A percentile compares a stretch with the other conserved stretches of the same genome.
phyloP scores from a whole-genome alignment of 2,797 vertebrate genomes.

The Arctocebus calabarensis region DNA sequence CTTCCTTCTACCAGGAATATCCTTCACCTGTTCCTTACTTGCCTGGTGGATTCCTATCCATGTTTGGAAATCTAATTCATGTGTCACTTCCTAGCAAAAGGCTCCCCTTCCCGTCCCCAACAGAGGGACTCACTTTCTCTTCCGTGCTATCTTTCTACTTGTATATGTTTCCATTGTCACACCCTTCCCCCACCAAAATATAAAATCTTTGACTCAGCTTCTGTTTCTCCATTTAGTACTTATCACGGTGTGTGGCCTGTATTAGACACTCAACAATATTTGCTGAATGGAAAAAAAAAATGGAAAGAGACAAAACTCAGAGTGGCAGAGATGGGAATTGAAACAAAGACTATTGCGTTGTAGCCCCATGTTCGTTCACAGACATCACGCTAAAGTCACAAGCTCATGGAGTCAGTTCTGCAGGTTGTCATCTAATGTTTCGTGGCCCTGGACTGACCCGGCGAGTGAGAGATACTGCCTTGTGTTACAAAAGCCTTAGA shows the following conservation, averaged over 20 bases:
- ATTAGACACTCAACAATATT: background rate
- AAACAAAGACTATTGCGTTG: constrained; percentile 31
- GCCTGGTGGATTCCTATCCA: background rate
- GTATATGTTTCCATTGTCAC: background rate
- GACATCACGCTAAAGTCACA: constrained; percentile 33
- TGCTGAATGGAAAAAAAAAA: constrained; percentile 25
- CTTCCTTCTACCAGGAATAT: background rate
- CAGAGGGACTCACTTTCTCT: background rate
- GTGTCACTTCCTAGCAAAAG: background rate
- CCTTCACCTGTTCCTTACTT: background rate
- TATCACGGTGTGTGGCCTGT: too few relatives aligned
- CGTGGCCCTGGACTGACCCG: constrained; percentile 68
- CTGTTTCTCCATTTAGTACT: background rate
- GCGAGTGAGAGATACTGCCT: constrained; percentile 61
- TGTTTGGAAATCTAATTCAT: background rate
- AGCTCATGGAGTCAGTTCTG: constrained; percentile 45
- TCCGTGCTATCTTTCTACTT: background rate
- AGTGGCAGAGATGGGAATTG: background rate
- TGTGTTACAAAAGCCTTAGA: constrained; percentile 48
- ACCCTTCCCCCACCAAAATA: background rate
- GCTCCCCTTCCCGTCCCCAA: background rate
- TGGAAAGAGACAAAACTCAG: constrained; percentile 34
- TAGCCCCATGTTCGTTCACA: background rate
- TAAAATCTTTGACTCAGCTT: background rate
- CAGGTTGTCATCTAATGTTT: constrained; percentile 68